Percentiles rank a stretch among this genome's conserved stretches.
Conservation (phyloP, 1,140 invertebrate genomes). For the Drosophila melanica region DNA sequence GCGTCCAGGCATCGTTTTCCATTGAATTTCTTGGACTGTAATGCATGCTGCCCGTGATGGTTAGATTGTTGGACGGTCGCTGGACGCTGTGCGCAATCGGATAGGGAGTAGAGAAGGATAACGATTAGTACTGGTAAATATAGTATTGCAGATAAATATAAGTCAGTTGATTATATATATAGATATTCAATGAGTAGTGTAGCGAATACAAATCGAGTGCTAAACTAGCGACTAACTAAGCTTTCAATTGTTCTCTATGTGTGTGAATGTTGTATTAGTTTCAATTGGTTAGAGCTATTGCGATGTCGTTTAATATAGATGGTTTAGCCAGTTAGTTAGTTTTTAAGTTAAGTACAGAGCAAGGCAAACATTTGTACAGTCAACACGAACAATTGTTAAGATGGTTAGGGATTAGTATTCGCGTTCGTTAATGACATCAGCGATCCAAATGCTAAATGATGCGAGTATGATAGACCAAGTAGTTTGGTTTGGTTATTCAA, state of each 20-base stretch:
- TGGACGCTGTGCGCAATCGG: slow-evolving; percentile 45
- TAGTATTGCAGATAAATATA: background rate
- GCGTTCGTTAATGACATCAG: slow-evolving; percentile 10
- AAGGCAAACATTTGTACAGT: slow-evolving; percentile 77
- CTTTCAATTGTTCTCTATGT: slow-evolving; percentile 25
- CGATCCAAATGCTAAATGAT: slow-evolving; percentile 15
- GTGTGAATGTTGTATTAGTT: slow-evolving; percentile 28
- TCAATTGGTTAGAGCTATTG: slow-evolving; percentile 11
- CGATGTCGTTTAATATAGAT: slow-evolving; percentile 2
- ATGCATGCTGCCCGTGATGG: slow-evolving; percentile 61
- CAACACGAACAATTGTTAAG: slow-evolving; percentile 44
- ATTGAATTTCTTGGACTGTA: slow-evolving; percentile 76
- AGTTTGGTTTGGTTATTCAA: slow-evolving; percentile 1
- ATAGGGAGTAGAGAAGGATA: background rate
- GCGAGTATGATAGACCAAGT: slow-evolving; percentile 16
- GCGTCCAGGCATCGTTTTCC: slow-evolving; percentile 78
- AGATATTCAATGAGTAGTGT: slow-evolving; percentile 33
- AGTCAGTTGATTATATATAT: slow-evolving; percentile 3
- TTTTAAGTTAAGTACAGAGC: slow-evolving; percentile 47
- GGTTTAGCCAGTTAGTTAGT: slow-evolving; percentile 29
- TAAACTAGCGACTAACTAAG: slow-evolving; percentile 45
- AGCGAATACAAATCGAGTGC: slow-evolving; percentile 29
- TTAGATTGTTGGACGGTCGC: slow-evolving; percentile 70
- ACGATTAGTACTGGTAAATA: too few relatives aligned
- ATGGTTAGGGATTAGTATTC: slow-evolving; percentile 21